A percentile compares a stretch with the other conserved stretches of the same genome.
Evolutionary conservation across 2,888 invertebrate species (phyloP).

Genomic region (Perdita meconis): DNA sequence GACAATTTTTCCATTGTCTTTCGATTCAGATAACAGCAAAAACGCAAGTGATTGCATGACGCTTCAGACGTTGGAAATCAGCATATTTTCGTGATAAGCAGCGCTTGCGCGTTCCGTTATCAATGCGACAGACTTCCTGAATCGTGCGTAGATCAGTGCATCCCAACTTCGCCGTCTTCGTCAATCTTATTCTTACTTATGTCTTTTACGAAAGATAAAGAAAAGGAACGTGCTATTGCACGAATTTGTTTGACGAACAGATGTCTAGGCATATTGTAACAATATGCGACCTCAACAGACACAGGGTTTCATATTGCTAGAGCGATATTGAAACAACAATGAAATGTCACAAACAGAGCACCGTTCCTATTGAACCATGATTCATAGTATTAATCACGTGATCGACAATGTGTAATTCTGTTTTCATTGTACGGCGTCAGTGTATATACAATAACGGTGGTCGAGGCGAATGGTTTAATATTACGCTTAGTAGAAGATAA

Average conservation of each 20-base stretch:
- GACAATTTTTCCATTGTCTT: too few relatives aligned
- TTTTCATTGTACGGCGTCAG: slow-evolving; percentile 4
- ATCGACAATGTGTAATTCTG: slow-evolving; percentile 9
- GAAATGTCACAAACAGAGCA: neutral
- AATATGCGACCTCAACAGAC: neutral
- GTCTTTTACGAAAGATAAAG: neutral
- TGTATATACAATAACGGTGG: neutral
- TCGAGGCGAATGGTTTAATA: neutral
- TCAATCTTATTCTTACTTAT: neutral
- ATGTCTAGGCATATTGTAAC: too few relatives aligned
- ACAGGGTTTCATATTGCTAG: neutral
- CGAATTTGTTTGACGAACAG: neutral
- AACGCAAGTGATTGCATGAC: too few relatives aligned
- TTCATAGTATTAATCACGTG: slow-evolving; percentile 55
- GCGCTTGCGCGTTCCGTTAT: neutral
- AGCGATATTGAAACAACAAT: neutral
- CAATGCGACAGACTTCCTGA: neutral
- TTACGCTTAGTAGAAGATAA: neutral
- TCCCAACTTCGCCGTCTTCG: neutral
- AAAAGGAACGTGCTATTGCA: neutral
- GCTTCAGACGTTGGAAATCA: neutral
- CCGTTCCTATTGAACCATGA: slow-evolving; percentile 26
- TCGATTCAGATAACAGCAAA: too few relatives aligned
- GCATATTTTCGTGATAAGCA: neutral
- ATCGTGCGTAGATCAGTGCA: neutral